Conservation (phyloP, 2,113 vertebrate genomes). For the Gopherus flavomarginatus region DNA sequence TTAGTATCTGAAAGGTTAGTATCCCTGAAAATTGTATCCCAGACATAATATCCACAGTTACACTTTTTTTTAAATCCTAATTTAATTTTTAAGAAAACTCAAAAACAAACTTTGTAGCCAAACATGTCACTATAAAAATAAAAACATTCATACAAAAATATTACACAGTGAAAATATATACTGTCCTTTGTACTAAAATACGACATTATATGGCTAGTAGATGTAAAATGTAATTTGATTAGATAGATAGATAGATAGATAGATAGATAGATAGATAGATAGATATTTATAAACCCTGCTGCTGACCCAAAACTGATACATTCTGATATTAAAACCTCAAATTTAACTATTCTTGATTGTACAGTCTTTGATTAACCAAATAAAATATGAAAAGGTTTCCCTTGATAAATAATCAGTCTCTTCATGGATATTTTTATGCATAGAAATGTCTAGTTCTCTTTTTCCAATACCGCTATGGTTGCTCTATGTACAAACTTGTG, state of each 20-base stretch:
- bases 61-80: neutral
- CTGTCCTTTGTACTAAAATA: conserved; percentile 41
- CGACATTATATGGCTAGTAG: conserved; percentile 22
- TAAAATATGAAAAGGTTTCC: conserved; percentile 40
- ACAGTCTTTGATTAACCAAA: conserved; percentile 69
- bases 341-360: conserved; percentile 62
- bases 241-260: conserved; percentile 15
- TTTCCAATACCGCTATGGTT: neutral
- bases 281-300: neutral
- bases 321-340: conserved; percentile 57
- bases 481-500: conserved; percentile 32
- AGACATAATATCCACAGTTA: neutral
- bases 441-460: conserved; percentile 39
- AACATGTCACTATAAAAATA: neutral
- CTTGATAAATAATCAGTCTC: conserved; percentile 26
- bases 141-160: conserved; percentile 33
- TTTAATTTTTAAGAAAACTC: conserved; percentile 6
- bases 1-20: neutral
- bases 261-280: neutral
- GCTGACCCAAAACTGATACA: conserved; percentile 51
- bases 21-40: neutral
- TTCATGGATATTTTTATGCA: neutral
- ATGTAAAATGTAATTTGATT: conserved; percentile 45
- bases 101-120: neutral
- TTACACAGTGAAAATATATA: neutral